Conservation (phyloP, 2,888 invertebrate genomes). For the Athalia circularis region DNA sequence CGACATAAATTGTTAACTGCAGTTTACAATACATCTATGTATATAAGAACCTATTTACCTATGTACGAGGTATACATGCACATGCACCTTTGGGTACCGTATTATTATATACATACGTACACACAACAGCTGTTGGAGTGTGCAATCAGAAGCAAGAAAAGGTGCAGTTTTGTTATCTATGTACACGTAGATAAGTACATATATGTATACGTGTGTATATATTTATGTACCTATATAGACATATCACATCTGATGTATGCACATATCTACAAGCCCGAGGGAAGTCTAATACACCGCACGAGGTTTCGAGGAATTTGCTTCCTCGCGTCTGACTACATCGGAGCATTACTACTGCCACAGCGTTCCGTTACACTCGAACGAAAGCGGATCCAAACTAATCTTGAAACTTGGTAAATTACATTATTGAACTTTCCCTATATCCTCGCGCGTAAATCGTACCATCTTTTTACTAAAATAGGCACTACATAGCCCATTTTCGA, state of each 20-base stretch:
- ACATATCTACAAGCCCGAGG: slow-evolving; percentile 12
- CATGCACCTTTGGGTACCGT: not conserved
- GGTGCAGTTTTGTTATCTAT: too few relatives aligned
- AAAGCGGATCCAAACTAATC: slow-evolving; percentile 37
- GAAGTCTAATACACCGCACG: not conserved
- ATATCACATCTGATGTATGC: too few relatives aligned
- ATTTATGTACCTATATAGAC: too few relatives aligned
- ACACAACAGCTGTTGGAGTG: slow-evolving; percentile 19
- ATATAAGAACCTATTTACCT: not conserved
- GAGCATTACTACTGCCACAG: slow-evolving; percentile 34
- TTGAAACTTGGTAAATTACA: slow-evolving; percentile 38
- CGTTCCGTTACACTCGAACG: slow-evolving; percentile 32
- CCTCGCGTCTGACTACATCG: slow-evolving; percentile 29
- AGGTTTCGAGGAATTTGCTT: slow-evolving; percentile 11
- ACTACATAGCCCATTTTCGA: not conserved
- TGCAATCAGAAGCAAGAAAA: not conserved
- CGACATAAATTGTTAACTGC: slow-evolving; percentile 31
- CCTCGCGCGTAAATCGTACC: not conserved
- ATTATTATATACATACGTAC: not conserved
- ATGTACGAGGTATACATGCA: not conserved
- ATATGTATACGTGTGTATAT: too few relatives aligned
- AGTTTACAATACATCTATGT: not conserved
- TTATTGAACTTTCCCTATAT: slow-evolving; percentile 37
- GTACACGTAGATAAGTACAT: too few relatives aligned
- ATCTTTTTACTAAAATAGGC: not conserved